phyloP scores from a whole-genome alignment of 2,888 invertebrate species.

The Theretra japonica region DNA sequence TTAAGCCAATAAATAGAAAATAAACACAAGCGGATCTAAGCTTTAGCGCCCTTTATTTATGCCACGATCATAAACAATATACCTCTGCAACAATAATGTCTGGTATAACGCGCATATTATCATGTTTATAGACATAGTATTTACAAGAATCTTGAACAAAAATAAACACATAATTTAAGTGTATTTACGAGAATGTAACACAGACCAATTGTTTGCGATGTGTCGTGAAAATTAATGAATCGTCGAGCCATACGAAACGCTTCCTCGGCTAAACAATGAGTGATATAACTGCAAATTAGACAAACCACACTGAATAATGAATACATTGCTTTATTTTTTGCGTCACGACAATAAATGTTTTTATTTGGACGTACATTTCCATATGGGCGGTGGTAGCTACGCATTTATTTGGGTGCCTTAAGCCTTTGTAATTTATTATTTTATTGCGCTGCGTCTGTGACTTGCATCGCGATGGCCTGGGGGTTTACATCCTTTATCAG shows the following conservation, averaged over 20 bases:
- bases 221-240: slow-evolving; percentile 30
- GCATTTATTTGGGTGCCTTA: slow-evolving; percentile 7
- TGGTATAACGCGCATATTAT: background rate
- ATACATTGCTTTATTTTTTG: slow-evolving; percentile 35
- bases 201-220: slow-evolving; percentile 8
- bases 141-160: slow-evolving; percentile 1
- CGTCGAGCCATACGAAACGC: slow-evolving; percentile 20
- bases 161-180: slow-evolving; percentile 20
- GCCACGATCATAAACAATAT: background rate
- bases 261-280: slow-evolving; percentile 43
- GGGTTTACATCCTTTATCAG: background rate
- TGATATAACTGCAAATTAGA: slow-evolving; percentile 48
- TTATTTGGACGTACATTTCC: background rate
- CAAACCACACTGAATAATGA: slow-evolving; percentile 43
- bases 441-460: background rate
- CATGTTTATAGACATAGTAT: background rate
- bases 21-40: background rate
- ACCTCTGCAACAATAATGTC: background rate
- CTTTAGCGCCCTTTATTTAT: background rate
- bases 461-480: background rate
- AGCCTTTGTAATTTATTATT: slow-evolving; percentile 6
- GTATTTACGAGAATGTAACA: slow-evolving; percentile 4
- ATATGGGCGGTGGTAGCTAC: background rate
- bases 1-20: background rate
- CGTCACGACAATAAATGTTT: slow-evolving; percentile 22